Evolutionary conservation across 2,888 invertebrate genomes (phyloP), one percentile per base, ranked within the genome.

Genomic region (Coleophora deauratella): DNA sequence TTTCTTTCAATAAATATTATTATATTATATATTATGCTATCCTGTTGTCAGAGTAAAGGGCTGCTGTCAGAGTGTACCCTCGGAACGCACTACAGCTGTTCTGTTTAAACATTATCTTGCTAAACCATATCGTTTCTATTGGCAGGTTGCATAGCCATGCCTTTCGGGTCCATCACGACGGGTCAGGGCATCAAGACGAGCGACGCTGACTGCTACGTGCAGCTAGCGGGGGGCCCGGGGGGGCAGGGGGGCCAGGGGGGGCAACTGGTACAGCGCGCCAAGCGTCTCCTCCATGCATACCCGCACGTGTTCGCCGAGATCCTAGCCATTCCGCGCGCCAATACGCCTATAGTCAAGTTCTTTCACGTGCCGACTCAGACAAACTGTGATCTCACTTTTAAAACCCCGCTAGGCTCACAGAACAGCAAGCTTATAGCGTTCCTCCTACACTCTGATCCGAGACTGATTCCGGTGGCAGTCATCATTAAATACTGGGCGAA

Each of bases 301-400:
- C 67, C 72, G 0, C 40, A 47, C 1, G 44, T 73, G 8, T 93
- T 91, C 69, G 51, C 72, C 0, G 84, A 90, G 40, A 73, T 92
- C 12, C 59, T 90, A 15, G 72, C 89, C 35, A 93, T 94, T 54
- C 89, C 91, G 0, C 81, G 86, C 37, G 93, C 94, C 10, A 91
- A 91, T 63, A 92, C 92, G 3, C 95, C 95, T 21, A 92, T 95
- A 47, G 89, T 95, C 9, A 93, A 93, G 62, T 91, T 92, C 65
- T 77, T 84, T 46, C 92, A 93, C 62, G 52, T 73, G 1, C 76
- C 81, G 9, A 91, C 91, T 0, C 74, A 80, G 0, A 87, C 90
- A 14, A 88, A 87, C 55, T 90, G 92, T 54, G 95, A 95, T 66
- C 80, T 95, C 27, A 92, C 91, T 40, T 90, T 93, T 62, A 91